Conservation (phyloP, 2,113 vertebrate genomes). For the Phyllopteryx taeniolatus region DNA sequence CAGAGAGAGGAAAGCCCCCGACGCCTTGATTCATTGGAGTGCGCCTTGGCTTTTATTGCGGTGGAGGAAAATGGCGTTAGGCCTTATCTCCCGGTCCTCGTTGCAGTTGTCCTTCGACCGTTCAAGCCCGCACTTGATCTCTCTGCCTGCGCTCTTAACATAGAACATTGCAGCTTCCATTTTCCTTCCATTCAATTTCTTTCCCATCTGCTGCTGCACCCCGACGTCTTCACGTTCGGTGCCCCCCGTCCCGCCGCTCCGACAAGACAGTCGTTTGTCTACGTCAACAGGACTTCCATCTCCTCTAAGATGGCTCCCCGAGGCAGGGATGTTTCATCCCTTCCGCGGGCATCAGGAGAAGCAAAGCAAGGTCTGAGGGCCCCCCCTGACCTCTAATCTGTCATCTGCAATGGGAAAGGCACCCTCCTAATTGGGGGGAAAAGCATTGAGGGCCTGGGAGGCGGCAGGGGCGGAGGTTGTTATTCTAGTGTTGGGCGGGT, state of each 20-base stretch:
- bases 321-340: slow-evolving; percentile 51
- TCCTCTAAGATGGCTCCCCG: slow-evolving; percentile 30
- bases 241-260: slow-evolving; percentile 11
- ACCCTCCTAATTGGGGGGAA: slow-evolving; percentile 64
- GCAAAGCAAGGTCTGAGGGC: slow-evolving; percentile 62
- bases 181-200: slow-evolving; percentile 9
- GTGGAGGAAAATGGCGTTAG: slow-evolving; percentile 34
- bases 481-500: slow-evolving; percentile 69
- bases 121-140: slow-evolving; percentile 19
- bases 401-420: slow-evolving; percentile 66
- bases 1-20: slow-evolving; percentile 71
- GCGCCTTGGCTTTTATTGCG: slow-evolving; percentile 66
- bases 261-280: slow-evolving; percentile 51
- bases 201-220: slow-evolving; percentile 27
- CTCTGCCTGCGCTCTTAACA: slow-evolving; percentile 1
- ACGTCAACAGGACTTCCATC: slow-evolving; percentile 44
- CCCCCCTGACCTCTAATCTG: slow-evolving; percentile 67
- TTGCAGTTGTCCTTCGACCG: slow-evolving; percentile 12
- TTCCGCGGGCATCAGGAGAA: slow-evolving; percentile 39
- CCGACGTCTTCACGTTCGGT: background rate
- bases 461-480: slow-evolving; percentile 57
- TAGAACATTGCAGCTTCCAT: background rate
- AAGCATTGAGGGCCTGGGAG: slow-evolving; percentile 42
- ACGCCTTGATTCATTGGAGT: slow-evolving; percentile 72
- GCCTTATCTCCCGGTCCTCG: slow-evolving; percentile 41